These are phyloP conservation scores for Cryptophagus acutangulus DNA, from an alignment of 2,888 invertebrate species.

Conservation along the genomic window DNA sequence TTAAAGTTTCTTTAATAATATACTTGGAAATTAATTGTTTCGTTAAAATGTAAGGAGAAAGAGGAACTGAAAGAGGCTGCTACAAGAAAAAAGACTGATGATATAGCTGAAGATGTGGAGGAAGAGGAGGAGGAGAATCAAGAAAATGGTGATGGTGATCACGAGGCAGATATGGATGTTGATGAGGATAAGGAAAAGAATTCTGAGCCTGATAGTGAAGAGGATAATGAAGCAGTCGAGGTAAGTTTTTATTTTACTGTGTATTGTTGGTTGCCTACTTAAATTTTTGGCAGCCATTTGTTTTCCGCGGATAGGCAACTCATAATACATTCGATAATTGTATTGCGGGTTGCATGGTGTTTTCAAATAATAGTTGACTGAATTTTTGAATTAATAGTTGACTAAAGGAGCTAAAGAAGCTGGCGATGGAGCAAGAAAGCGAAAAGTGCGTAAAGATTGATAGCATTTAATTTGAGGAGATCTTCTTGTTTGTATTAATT, in stretches of 20 bases:
- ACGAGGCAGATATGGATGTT: constrained; percentile 42
- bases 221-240: constrained; percentile 34
- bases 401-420: constrained; percentile 22
- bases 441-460: constrained; percentile 45
- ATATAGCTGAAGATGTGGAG: constrained; percentile 58
- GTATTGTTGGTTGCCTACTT: not conserved
- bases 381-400: not conserved
- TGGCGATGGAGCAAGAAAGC: constrained; percentile 40
- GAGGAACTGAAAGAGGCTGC: constrained; percentile 49
- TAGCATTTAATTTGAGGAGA: constrained; percentile 6
- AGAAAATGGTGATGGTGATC: constrained; percentile 35
- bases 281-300: not conserved
- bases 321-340: no score
- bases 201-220: constrained; percentile 37
- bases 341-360: no score
- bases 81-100: constrained; percentile 70
- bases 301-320: no score
- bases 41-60: constrained; percentile 39
- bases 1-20: constrained; percentile 3
- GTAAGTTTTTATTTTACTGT: constrained; percentile 8
- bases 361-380: no score
- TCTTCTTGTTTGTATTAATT: constrained; percentile 6
- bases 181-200: constrained; percentile 39
- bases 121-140: constrained; percentile 45
- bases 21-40: constrained; percentile 2